Conservation (phyloP, 2,113 vertebrate species). For the Pleuronectes platessa region DNA sequence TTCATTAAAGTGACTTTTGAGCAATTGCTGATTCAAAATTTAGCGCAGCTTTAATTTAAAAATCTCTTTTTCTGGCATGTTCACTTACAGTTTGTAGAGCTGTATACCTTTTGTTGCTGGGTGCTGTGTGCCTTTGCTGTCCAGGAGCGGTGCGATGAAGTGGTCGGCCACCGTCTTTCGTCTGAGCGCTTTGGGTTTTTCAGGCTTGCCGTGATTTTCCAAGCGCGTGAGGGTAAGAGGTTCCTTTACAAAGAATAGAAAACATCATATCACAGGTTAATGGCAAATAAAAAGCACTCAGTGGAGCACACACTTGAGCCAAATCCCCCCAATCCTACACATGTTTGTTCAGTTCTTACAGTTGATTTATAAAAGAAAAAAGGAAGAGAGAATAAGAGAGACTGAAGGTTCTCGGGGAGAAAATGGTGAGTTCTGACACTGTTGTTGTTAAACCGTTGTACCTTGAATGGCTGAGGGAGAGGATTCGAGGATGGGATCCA, state of each 20-base stretch:
- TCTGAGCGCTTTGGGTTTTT: conserved; percentile 92
- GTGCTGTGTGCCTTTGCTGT: conserved; percentile 88
- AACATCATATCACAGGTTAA: conserved; percentile 3
- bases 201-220: conserved; percentile 90
- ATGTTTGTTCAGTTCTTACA: no score
- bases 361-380: no score
- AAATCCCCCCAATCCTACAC: no score
- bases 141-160: conserved; percentile 91
- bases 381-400: no score
- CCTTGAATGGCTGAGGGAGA: conserved; percentile 95
- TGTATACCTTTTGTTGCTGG: conserved; percentile 79
- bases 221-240: conserved; percentile 89
- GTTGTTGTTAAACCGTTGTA: conserved; percentile 37
- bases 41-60: neutral
- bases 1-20: no score
- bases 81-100: neutral
- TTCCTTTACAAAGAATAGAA: conserved; percentile 78
- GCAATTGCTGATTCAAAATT: no score
- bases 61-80: neutral
- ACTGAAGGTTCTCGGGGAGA: no score
- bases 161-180: conserved; percentile 91
- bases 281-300: neutral
- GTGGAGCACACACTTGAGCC: no score
- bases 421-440: neutral
- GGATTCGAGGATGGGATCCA: conserved; percentile 94